Evolutionary conservation across 2,888 invertebrate species (phyloP).

Genomic region (Caenorhabditis zanzibari): DNA sequence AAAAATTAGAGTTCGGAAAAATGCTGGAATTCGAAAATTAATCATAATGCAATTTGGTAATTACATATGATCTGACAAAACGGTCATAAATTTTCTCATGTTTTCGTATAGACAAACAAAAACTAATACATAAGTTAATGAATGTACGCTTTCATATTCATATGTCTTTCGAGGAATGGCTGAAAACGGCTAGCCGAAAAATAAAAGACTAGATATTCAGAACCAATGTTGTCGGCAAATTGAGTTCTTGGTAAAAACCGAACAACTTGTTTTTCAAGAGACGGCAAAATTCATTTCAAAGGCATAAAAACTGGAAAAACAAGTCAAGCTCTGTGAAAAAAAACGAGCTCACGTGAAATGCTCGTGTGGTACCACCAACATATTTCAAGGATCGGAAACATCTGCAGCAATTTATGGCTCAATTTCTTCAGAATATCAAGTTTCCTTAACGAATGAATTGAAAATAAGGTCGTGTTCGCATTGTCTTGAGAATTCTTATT

Average conservation of each 20-base stretch:
- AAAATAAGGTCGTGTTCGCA: not conserved
- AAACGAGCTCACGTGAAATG: not conserved
- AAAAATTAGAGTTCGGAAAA: too few relatives aligned
- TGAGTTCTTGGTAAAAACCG: not conserved
- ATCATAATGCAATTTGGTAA: too few relatives aligned
- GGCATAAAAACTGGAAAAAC: not conserved
- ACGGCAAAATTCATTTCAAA: not conserved
- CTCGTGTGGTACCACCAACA: constrained; percentile 1
- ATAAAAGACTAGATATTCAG: too few relatives aligned
- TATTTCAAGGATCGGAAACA: not conserved
- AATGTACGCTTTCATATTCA: too few relatives aligned
- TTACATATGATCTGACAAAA: too few relatives aligned
- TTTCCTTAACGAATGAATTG: not conserved
- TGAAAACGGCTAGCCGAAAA: too few relatives aligned
- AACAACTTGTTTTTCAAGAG: not conserved
- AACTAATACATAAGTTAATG: too few relatives aligned
- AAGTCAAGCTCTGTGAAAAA: not conserved
- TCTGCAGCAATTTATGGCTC: constrained; percentile 4
- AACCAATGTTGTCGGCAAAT: too few relatives aligned
- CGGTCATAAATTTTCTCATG: too few relatives aligned
- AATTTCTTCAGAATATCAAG: not conserved
- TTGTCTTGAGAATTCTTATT: not conserved
- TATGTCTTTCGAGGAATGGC: too few relatives aligned
- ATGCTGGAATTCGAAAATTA: too few relatives aligned
- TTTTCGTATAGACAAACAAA: too few relatives aligned